Base-by-base conservation (phyloP, 2,797 vertebrate species). In the Clarias fuscus region DNA sequence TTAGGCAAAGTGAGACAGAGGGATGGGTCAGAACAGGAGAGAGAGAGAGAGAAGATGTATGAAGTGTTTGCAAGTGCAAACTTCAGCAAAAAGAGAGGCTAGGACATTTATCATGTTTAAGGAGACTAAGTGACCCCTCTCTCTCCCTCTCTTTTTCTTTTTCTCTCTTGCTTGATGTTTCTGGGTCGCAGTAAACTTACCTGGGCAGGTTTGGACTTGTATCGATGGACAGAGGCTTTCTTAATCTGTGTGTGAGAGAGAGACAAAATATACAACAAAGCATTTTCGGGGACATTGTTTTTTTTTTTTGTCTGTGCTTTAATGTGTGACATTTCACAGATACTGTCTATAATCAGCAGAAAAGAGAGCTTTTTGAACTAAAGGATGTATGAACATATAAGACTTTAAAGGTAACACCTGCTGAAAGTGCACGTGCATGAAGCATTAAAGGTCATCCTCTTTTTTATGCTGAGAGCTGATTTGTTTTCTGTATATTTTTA, bases 201-300 rank as follows among this genome's bases (percentile, higher is more conserved):
- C 90, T 90, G 85, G 79, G 88, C 90, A 91, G 84, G 90, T 88
- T 86, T 80, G 37, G 84, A 48, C 90, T 86, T 88, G 90, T 83
- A 83, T 17, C 71, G 82, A 88, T 83, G 89, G 88, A 89, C 90
- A 91, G 83, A 75, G n/a, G 61, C 82, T 83, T 43, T 59, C 40
- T 87, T 59, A 24, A 64, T 61, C 81, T 33, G 22, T 73, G 33
- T 37, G 30, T 33, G 27, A 68, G 17, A 68, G 11, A 37, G 76
- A 79, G 64, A 61, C 61, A 82, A 83, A 73, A 72, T 56, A 58
- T n/a, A 30, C 43, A 13, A 78, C 20, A 68, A 78, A 67, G 33
- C 53, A 27, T 48, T 67, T 33, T 77, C 18, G 24, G 15, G 65
- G 1, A 17, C n/a, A 48, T 8, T 59, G 24, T 43, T 40, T 18